These are phyloP conservation scores for Percopsis omiscomaycus DNA, from an alignment of 2,797 vertebrate genomes.

Conservation along the genomic window DNA sequence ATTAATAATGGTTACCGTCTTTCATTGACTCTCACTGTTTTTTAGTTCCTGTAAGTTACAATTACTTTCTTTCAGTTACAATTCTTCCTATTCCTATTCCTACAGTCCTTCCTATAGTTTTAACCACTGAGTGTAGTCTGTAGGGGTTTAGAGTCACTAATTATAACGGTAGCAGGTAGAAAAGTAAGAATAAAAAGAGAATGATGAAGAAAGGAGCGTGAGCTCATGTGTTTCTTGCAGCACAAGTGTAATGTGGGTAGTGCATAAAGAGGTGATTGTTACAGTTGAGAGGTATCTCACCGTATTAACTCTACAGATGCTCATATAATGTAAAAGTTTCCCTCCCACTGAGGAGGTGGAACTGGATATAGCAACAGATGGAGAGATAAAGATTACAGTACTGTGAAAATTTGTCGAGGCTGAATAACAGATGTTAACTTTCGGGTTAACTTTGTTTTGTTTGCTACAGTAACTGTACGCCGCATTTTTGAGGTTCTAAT, in stretches of 20 bases:
- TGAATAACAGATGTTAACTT: constrained; percentile 59
- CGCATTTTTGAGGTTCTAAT: constrained; percentile 45
- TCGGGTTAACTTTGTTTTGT: constrained; percentile 36
- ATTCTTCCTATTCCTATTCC: too few species aligned
- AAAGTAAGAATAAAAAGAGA: too few species aligned
- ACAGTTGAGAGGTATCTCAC: constrained; percentile 48
- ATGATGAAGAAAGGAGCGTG: too few species aligned
- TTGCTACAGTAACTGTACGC: constrained; percentile 18
- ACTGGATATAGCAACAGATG: constrained; percentile 65
- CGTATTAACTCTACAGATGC: constrained; percentile 54
- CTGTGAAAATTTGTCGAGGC: constrained; percentile 41
- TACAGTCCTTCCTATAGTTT: too few species aligned
- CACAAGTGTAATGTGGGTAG: constrained; percentile 42
- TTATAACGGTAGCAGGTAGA: too few species aligned
- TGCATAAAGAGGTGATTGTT: constrained; percentile 46
- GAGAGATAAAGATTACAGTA: constrained; percentile 57
- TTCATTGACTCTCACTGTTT: too few species aligned
- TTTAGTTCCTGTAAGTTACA: too few species aligned
- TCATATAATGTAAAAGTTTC: constrained; percentile 39
- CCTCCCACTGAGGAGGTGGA: constrained; percentile 58
- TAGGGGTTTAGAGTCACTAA: too few species aligned
- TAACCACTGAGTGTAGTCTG: too few species aligned
- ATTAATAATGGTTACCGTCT: too few species aligned
- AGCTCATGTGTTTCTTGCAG: not conserved
- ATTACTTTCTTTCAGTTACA: too few species aligned